A percentile compares a stretch with the other conserved stretches of the same genome.
Evolutionary conservation across 2,113 vertebrate species (phyloP).

Genomic region (Ploceus nigricollis): DNA sequence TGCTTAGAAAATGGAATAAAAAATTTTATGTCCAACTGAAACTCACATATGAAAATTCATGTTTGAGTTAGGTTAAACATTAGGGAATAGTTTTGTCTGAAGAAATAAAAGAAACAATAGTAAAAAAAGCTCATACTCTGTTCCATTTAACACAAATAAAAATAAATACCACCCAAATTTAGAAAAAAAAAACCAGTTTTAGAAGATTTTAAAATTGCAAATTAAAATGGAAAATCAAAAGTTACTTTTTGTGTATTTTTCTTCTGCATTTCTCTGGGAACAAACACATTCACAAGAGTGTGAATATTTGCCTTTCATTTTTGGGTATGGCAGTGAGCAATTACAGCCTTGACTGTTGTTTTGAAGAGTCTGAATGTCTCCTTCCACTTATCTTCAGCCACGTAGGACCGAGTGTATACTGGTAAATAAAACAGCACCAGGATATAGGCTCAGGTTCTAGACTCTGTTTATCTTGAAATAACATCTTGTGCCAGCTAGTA

Average conservation of each 20-base stretch:
- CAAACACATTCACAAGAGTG: neutral
- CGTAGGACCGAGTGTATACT: neutral
- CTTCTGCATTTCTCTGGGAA: neutral
- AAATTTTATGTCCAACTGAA: neutral
- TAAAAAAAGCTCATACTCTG: accelerated
- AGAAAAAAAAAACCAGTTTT: neutral
- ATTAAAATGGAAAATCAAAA: neutral
- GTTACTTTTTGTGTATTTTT: neutral
- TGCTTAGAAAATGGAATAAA: neutral
- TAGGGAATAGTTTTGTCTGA: neutral
- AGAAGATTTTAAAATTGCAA: neutral
- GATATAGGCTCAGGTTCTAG: neutral
- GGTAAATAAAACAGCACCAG: neutral
- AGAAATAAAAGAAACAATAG: neutral
- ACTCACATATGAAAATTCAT: neutral
- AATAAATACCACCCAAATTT: neutral
- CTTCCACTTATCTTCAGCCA: neutral
- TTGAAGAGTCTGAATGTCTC: neutral
- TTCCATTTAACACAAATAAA: neutral
- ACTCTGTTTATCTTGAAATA: neutral
- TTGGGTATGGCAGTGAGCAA: neutral
- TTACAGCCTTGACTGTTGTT: neutral
- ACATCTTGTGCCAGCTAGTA: neutral
- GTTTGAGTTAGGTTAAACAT: neutral
- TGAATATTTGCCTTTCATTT: neutral